Base-by-base conservation (phyloP, 2,113 vertebrate genomes). In the Mormyrus lacerda region DNA sequence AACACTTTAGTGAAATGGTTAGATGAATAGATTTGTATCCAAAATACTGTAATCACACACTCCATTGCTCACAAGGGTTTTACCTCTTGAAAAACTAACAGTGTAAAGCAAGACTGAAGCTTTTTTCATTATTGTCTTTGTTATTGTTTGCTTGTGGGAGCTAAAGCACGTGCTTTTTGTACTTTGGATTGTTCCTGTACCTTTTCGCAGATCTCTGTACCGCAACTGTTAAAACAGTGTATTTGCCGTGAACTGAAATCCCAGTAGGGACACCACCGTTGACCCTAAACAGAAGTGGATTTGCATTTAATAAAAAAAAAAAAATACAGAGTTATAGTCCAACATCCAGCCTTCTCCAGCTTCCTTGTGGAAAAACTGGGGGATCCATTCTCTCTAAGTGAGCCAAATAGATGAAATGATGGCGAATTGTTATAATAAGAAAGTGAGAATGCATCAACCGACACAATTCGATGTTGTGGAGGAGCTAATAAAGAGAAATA, bases 1-100 rank as follows among this genome's bases (percentile, higher is more conserved):
- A 91, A 44, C 90, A n/a, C 10, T 53, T 88, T 45, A 89, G 55
- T 85, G 7, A 91, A 3, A 45, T 44, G 6, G 76, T 44, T 45
- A 39, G 42, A 10, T 48, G 31, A 73, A 42, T 4, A 79, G 10
- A 85, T 47, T 85, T 51, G 45, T 85, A 31, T 10, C 10, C 61
- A 84, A 44, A 47, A 42, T 45, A 84, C 45, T 47, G 82, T 8
- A 79, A 79, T 42, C 17, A 42, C 73, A 79, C 35, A 79, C 35
- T 79, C 15, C 15, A 42, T 42, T 42, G 11, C 6, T 76, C 31
- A 31, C 31, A 39, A 31, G 69, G 27, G 65, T 11, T 73, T 2
- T 73, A 27, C 1, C 11, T 73, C 65, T 76, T 17, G 31, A 39
- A 31, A 76, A 76, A 76, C 5, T 76, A 76, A 35, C 69, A 39